Base-by-base conservation (phyloP, 2,888 invertebrate genomes). In the Platycheirus rosarum region DNA sequence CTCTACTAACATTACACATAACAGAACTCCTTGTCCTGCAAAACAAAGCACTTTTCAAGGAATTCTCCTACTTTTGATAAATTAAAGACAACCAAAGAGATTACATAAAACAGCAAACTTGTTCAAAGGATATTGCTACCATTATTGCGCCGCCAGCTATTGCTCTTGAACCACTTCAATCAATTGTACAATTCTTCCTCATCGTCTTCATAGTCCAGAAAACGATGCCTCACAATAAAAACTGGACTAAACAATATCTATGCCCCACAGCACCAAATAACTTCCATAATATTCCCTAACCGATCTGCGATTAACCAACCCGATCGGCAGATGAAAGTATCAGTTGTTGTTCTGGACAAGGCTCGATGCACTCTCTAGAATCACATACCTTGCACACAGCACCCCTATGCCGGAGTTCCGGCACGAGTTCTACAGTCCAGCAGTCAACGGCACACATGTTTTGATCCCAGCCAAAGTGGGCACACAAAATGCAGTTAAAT, bases 401-500 rank as follows among this genome's bases (percentile, higher is more conserved):
- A 42, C 42, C 40, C 44, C 46, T 53, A 35, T 14, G 20, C 7
- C 26, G 20, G 40, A 48, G 42, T 35, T 35, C 1, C 32, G 48
- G 42, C 48, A 46, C 62, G 32, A 53, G 46, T 40, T 29, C 37
- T 57, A 20, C 40, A 40, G 14, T 23, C 32, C 49, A 37, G 14
- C 48, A 13, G 3, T 16, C 48, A n/a, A 14, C 44, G 29, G 37
- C 60, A 26, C 66, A 66, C 49, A 13, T 23, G 35, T 53, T 49
- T 49, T 23, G 26, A 62, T 60, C 75, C 26, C 14, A 69, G 35
- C 62, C 46, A 60, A 71, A 51, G 77, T 73, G 78, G 62, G 53
- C 69, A 69, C 69, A 69, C 79, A 49, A 62, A 71, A 63, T 82
- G 82, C 77, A 68, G 82, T 63, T 77, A 82, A 82, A 82, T 82